Evolutionary conservation across 2,797 vertebrate genomes (phyloP).

Genomic region (Centropyge bicolor): DNA sequence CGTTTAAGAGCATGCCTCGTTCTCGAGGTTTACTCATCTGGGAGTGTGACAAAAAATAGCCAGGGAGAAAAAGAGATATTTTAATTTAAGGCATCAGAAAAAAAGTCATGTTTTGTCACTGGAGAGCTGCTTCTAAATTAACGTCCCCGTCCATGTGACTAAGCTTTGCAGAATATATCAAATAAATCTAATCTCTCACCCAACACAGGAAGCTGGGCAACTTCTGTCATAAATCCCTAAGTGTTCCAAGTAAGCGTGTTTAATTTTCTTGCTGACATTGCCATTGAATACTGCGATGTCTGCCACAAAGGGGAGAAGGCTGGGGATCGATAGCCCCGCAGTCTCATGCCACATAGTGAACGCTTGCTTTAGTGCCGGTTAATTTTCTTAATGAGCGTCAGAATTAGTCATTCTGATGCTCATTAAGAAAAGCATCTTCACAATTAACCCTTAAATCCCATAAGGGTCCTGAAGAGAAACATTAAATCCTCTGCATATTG

Average conservation of each 20-base stretch:
- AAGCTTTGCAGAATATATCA: slow-evolving; percentile 12
- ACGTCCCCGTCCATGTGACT: slow-evolving; percentile 2
- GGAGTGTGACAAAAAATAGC: background rate
- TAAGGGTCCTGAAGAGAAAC: slow-evolving; percentile 61
- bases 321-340: slow-evolving; percentile 57
- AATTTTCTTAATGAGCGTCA: slow-evolving; percentile 77
- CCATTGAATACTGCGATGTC: slow-evolving; percentile 41
- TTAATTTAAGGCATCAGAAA: slow-evolving; percentile 18
- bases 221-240: slow-evolving; percentile 18
- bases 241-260: slow-evolving; percentile 36
- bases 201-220: slow-evolving; percentile 1
- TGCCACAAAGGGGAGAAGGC: slow-evolving; percentile 29
- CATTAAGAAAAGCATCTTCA: slow-evolving; percentile 66
- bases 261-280: slow-evolving; percentile 35
- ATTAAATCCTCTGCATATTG: slow-evolving; percentile 38
- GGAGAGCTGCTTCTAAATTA: slow-evolving; percentile 30
- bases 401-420: slow-evolving; percentile 67
- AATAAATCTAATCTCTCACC: slow-evolving; percentile 18
- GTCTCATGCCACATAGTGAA: slow-evolving; percentile 52
- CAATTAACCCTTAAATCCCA: slow-evolving; percentile 77
- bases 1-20: background rate
- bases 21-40: background rate
- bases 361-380: slow-evolving; percentile 60
- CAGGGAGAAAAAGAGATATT: background rate
- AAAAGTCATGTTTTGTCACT: background rate